Conservation (phyloP, 2,113 vertebrate species). For the Neoarius graeffei region DNA sequence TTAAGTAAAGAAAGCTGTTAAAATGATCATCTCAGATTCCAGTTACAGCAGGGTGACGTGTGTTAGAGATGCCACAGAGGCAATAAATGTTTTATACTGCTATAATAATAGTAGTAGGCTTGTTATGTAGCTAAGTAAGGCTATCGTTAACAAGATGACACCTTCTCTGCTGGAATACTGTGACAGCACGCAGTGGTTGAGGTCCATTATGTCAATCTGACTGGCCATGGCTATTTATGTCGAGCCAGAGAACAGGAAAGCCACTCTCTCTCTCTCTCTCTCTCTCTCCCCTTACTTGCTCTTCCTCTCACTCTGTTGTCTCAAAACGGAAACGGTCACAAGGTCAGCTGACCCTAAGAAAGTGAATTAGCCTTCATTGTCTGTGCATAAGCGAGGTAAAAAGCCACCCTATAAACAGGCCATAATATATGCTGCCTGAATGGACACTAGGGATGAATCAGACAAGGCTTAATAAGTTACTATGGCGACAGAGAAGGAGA, state of each 20-base stretch:
- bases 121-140: constrained; percentile 45
- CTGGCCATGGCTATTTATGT: constrained; percentile 36
- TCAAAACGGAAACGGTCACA: constrained; percentile 53
- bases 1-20: neutral
- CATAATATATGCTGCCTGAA: constrained; percentile 58
- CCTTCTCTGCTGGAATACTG: constrained; percentile 32
- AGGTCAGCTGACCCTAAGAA: constrained; percentile 53
- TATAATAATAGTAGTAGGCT: constrained; percentile 34
- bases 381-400: constrained; percentile 62
- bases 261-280: neutral
- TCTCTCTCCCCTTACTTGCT: neutral
- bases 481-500: constrained; percentile 58
- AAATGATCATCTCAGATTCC: neutral
- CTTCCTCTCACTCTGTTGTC: neutral
- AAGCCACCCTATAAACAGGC: constrained; percentile 68
- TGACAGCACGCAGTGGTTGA: constrained; percentile 23
- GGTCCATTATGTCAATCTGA: constrained; percentile 18
- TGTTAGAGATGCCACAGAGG: neutral
- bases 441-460: constrained; percentile 53
- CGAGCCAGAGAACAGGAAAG: neutral
- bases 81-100: neutral
- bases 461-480: constrained; percentile 70
- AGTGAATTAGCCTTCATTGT: constrained; percentile 68
- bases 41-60: neutral
- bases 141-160: constrained; percentile 39